Evolutionary conservation across 2,113 vertebrate genomes (phyloP).

Genomic region (Murina feae): DNA sequence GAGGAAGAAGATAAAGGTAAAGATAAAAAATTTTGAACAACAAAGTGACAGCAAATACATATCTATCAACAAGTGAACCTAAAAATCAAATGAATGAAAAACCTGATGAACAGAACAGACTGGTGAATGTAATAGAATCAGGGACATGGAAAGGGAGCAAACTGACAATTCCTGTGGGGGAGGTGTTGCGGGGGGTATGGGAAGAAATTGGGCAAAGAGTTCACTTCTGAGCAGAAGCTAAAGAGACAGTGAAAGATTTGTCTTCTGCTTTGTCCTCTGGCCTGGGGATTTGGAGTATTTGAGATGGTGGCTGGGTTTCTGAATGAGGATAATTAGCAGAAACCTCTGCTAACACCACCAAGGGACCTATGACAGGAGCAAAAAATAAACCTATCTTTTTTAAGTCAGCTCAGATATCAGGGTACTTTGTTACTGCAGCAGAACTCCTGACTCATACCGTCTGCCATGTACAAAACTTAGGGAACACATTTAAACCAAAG

Average conservation of each 20-base stretch:
- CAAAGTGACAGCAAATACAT: too few relatives aligned
- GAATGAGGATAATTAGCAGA: neutral
- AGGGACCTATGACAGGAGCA: neutral
- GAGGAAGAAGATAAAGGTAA: too few relatives aligned
- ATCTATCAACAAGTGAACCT: too few relatives aligned
- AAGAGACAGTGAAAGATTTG: neutral
- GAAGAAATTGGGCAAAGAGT: too few relatives aligned
- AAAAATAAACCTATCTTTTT: neutral
- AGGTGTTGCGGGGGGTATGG: too few relatives aligned
- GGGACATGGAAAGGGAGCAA: too few relatives aligned
- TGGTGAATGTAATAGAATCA: too few relatives aligned
- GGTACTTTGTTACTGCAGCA: neutral
- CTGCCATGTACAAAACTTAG: neutral
- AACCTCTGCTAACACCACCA: neutral
- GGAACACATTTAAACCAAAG: neutral
- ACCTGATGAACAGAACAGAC: too few relatives aligned
- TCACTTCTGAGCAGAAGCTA: neutral
- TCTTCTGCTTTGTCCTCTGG: rapidly evolving
- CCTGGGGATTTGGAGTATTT: neutral
- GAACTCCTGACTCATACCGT: neutral
- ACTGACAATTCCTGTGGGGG: too few relatives aligned
- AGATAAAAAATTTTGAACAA: too few relatives aligned
- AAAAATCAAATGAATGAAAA: too few relatives aligned
- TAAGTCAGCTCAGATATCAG: neutral
- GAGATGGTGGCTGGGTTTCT: neutral